phyloP scores from a whole-genome alignment of 2,888 invertebrate genomes.

The Melipona beecheii region DNA sequence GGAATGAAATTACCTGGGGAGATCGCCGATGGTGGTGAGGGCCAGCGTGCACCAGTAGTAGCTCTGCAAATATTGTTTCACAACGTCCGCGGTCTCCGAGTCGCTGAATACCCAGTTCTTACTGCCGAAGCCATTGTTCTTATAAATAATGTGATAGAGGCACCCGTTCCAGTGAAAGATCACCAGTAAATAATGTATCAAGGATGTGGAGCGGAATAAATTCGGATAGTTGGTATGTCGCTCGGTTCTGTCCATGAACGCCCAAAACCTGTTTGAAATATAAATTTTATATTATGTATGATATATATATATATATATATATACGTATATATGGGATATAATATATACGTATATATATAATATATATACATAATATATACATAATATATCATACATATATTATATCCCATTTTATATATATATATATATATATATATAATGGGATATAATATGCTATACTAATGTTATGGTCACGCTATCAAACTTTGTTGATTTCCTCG shows the following conservation, averaged over 20 bases:
- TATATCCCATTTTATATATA: no score
- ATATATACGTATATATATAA: no score
- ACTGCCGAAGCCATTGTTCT: slow-evolving; percentile 97
- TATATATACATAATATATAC: no score
- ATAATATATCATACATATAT: no score
- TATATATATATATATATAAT: no score
- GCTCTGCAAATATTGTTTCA: slow-evolving; percentile 98
- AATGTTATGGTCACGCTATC: no score
- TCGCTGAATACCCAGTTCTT: slow-evolving; percentile 96
- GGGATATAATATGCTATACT: no score
- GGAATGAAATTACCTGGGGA: slow-evolving; percentile 78
- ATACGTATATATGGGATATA: no score
- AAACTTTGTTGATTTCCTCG: no score
- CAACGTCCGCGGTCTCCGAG: slow-evolving; percentile 93
- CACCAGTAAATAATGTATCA: slow-evolving; percentile 98
- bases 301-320: no score
- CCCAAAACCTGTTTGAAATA: slow-evolving; percentile 90
- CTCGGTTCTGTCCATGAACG: slow-evolving; percentile 99
- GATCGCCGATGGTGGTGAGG: slow-evolving; percentile 95
- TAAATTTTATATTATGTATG: no score
- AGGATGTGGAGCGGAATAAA: slow-evolving; percentile 95
- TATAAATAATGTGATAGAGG: slow-evolving; percentile 98
- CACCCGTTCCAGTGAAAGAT: slow-evolving; percentile 99
- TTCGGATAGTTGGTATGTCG: slow-evolving; percentile 99
- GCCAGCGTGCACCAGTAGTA: slow-evolving; percentile 99